Conservation (phyloP, 2,113 vertebrate genomes). For the Corydoras sp. region DNA sequence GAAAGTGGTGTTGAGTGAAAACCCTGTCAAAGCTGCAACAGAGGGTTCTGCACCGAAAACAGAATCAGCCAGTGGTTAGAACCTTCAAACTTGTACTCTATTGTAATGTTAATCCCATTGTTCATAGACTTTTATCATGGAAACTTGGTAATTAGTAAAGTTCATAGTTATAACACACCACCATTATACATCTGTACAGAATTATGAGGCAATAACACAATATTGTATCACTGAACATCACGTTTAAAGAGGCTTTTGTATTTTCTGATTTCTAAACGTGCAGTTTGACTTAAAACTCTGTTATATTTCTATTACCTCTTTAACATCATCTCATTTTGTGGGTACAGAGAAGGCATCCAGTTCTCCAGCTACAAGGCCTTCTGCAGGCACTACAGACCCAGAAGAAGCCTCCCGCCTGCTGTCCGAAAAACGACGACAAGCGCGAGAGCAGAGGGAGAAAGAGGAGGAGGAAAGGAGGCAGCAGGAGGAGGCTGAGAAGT, state of each 20-base stretch:
- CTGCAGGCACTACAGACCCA: slow-evolving; percentile 84
- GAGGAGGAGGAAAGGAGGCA: slow-evolving; percentile 80
- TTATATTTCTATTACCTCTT: slow-evolving; percentile 25
- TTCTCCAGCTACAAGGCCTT: slow-evolving; percentile 60
- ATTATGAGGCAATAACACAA: too few species aligned
- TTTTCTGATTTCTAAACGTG: too few species aligned
- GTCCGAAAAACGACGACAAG: slow-evolving; percentile 84
- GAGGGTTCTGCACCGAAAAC: slow-evolving; percentile 53
- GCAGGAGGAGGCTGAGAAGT: slow-evolving; percentile 81
- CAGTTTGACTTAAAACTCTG: too few species aligned
- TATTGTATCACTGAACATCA: too few species aligned
- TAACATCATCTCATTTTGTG: background rate
- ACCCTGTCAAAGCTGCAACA: slow-evolving; percentile 51
- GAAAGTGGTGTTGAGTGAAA: slow-evolving; percentile 10
- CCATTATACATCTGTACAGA: too few species aligned
- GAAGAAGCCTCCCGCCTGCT: slow-evolving; percentile 88
- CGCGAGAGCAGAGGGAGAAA: slow-evolving; percentile 84
- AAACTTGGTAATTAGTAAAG: too few species aligned
- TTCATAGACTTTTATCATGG: too few species aligned
- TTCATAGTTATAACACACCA: too few species aligned
- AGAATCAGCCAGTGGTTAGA: slow-evolving; percentile 33
- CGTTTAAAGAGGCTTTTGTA: too few species aligned
- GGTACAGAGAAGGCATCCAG: slow-evolving; percentile 47
- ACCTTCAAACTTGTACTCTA: background rate
- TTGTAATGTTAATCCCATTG: too few species aligned